phyloP scores from a whole-genome alignment of 2,113 vertebrate species.

The Peromyscus polionotus region DNA sequence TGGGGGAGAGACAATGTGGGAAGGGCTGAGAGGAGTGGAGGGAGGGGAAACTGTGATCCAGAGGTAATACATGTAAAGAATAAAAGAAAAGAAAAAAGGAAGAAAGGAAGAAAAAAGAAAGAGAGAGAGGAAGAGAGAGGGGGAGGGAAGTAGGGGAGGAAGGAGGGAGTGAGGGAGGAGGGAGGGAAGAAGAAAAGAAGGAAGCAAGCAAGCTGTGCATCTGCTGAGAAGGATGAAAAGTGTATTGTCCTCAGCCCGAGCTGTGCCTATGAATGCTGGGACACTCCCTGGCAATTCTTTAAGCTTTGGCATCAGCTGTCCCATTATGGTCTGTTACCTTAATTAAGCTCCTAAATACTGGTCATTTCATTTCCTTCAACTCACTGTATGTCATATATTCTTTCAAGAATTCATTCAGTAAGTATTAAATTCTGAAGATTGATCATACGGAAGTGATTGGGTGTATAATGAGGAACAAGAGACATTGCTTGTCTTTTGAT shows the following conservation, averaged over 20 bases:
- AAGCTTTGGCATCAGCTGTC: neutral
- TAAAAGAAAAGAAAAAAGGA: neutral
- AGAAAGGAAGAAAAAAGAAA: neutral
- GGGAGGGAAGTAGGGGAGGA: accelerated
- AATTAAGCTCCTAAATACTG: neutral
- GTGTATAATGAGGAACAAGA: neutral
- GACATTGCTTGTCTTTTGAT: neutral
- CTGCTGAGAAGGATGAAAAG: neutral
- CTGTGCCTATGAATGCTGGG: neutral
- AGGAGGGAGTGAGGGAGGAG: accelerated
- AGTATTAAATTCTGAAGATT: conserved; percentile 2
- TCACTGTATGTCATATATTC: neutral
- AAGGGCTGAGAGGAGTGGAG: neutral
- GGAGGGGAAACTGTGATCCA: neutral
- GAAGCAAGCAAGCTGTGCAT: neutral
- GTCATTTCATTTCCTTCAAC: neutral
- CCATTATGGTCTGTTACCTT: neutral
- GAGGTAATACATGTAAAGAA: neutral
- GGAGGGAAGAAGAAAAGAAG: neutral
- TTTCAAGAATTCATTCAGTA: neutral
- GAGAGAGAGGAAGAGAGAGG: too few relatives aligned
- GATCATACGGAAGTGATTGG: neutral
- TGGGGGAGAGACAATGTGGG: neutral
- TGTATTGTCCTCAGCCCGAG: too few relatives aligned
- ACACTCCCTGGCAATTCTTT: neutral